Base-by-base conservation (phyloP, 2,113 vertebrate genomes). In the Cynoglossus semilaevis region DNA sequence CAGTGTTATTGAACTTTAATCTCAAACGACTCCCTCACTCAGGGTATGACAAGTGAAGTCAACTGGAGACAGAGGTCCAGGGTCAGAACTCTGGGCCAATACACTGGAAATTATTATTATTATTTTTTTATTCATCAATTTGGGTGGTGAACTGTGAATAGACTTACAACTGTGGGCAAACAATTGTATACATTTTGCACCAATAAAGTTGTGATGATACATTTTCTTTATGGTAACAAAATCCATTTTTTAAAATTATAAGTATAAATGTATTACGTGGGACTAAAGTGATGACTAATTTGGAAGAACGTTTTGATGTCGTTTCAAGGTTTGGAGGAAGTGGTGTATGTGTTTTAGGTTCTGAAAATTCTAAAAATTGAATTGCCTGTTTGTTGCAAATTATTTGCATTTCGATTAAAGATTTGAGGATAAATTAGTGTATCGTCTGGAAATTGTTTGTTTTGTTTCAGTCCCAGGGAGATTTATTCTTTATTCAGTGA, bases 1-100 rank as follows among this genome's bases (percentile, higher is more conserved):
- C 19, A 18, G 52, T 42, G 74, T 86, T 84, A 76, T 81, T 85
- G 78, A 87, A 86, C 81, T 81, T 77, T 74, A 63, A 14, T 63
- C 84, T 78, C 83, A 80, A 69, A 52, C 19, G 70, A 58, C 53
- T 29, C 8, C 9, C 66, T 57, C 13, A 15, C 69, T 74, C 47
- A 66, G 53, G 29, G 48, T 62, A 41, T 34, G n/a, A 50, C 73
- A 77, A 65, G 53, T 15, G 67, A 77, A 70, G 70, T 76, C 56
- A 47, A 51, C 19, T 22, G 16, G 8, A 15, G 49, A 37, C 48
- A 37, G 75, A n/a, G n/a, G n/a, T n/a, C n/a, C n/a, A n/a, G n/a
- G n/a, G 56, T 65, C 77, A 16, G 34, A 69, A 11, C 49, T 68
- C 78, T 15, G 38, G 70, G n/a, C 54, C 14, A 50, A 57, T 36